Evolutionary conservation across 2,113 vertebrate species (phyloP), one percentile per base, ranked within the genome.

Genomic region (Callocephalon fimbriatum): DNA sequence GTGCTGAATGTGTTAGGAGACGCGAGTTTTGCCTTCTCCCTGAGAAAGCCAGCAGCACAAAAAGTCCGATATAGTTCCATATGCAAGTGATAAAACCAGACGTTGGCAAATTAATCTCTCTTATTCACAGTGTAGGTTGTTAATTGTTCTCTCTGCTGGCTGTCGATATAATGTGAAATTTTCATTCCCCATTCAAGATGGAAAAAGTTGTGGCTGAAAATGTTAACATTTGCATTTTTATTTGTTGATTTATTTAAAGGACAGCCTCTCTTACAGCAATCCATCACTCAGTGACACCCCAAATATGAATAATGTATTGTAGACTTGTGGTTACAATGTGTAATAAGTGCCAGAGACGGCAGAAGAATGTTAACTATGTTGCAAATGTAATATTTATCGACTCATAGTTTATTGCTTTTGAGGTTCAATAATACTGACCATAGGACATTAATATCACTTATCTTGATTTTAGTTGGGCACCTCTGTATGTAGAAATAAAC

Each of bases 211-310:
- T 98, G 97, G 97, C 97, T 98, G 98, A 98, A 98, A 98, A 98
- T 98, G 98, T 98, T 99, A 98, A 98, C 98, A 98, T 99, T 99
- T 98, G 98, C 98, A 98, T 98, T 98, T 98, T 98, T 98, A 98
- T 99, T 99, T 98, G 98, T 98, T 98, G 98, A 98, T 98, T 99
- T 99, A 98, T 98, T 98, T 98, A 99, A 98, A 98, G 98, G 98
- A 99, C 98, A 98, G 98, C 98, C 96, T 98, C 97, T 98, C 97
- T 98, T 98, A 97, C 97, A 98, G 98, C 98, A 98, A 98, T 99
- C 98, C 98, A 98, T 99, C 98, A 98, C 97, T 98, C 97, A 95
- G 96, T 98, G 98, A 98, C 98, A 98, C 98, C 98, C 98, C 98
- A 98, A 98, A 98, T 98, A 98, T 99, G 98, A 99, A 99, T 98